These are phyloP conservation scores for Motacilla tschutschensis DNA, from an alignment of 2,113 vertebrate genomes.

Conservation along the genomic window DNA sequence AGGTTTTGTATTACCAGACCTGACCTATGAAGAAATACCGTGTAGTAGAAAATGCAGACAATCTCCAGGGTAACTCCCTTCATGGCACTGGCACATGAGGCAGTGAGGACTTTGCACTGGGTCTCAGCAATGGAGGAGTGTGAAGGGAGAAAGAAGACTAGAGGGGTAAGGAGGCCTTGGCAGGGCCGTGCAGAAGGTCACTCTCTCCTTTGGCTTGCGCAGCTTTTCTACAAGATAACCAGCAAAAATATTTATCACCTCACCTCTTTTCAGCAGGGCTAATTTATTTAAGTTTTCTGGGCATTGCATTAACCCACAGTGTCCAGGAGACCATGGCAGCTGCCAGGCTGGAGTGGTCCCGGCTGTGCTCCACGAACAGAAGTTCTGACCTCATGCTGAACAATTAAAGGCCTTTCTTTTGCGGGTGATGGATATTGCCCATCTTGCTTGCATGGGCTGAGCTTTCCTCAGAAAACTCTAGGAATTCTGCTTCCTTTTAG, in stretches of 20 bases:
- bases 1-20: neutral
- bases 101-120: neutral
- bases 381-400: rapidly evolving
- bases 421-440: neutral
- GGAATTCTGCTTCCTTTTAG: neutral
- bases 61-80: neutral
- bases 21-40: neutral
- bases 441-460: neutral
- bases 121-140: neutral
- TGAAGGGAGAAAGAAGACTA: neutral
- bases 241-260: conserved; percentile 4
- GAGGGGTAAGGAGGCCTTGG: neutral
- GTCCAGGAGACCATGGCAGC: neutral
- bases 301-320: neutral
- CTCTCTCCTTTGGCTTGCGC: neutral
- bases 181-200: neutral
- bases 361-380: neutral
- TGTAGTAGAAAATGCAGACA: neutral
- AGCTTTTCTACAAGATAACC: neutral
- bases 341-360: neutral
- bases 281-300: neutral
- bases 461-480: neutral
- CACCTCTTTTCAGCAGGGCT: neutral
- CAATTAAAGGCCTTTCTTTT: neutral
- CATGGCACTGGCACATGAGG: neutral